Evolutionary conservation across 2,797 vertebrate genomes (phyloP).

Genomic region (Luscinia luscinia): DNA sequence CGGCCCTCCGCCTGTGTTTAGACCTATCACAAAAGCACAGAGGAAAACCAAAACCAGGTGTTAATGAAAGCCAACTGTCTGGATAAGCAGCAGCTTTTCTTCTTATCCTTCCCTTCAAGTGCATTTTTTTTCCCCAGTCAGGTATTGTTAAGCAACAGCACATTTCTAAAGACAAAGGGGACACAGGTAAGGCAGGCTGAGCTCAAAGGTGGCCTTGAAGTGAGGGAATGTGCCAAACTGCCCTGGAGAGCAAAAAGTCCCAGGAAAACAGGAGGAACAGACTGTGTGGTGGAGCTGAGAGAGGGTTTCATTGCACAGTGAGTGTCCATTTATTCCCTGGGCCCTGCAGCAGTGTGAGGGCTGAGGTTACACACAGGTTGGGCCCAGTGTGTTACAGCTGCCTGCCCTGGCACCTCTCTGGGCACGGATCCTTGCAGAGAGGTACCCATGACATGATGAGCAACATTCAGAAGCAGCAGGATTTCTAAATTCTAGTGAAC

Average conservation of each 20-base stretch:
- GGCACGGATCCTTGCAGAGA: neutral
- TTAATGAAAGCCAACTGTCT: neutral
- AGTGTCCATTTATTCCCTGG: neutral
- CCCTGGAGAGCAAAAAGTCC: neutral
- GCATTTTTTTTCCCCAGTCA: neutral
- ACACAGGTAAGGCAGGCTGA: neutral
- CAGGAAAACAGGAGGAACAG: neutral
- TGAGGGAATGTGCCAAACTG: neutral
- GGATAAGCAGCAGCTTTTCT: neutral
- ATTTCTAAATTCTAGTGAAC: neutral
- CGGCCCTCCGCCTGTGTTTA: slow-evolving; percentile 63
- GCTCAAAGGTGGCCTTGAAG: neutral
- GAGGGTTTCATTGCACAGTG: neutral
- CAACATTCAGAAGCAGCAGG: neutral
- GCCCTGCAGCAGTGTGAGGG: neutral
- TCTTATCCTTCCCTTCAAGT: neutral
- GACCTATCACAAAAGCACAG: slow-evolving; percentile 51
- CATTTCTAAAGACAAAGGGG: neutral
- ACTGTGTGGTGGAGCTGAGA: neutral
- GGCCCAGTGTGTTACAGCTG: neutral
- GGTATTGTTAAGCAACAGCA: neutral
- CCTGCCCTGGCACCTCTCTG: neutral
- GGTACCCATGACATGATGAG: neutral
- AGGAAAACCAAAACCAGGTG: slow-evolving; percentile 23
- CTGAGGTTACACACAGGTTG: rapidly evolving